A percentile compares a stretch with the other conserved stretches of the same genome.
Conservation (phyloP, 2,113 vertebrate genomes). For the Hystrix brachyura region DNA sequence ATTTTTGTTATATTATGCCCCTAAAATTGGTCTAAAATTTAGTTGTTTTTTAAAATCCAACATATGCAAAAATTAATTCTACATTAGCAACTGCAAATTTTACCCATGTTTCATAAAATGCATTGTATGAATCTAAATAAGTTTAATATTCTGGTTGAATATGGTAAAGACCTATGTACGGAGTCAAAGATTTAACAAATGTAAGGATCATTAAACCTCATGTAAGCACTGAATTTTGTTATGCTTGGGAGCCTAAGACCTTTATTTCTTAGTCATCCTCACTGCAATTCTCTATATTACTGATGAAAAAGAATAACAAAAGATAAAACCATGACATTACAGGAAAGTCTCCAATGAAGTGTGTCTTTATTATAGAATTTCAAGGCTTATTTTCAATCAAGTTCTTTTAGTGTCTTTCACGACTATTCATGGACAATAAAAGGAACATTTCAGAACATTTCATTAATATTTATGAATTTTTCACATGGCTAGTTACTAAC, state of each 20-base stretch:
- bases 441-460: conserved; percentile 79
- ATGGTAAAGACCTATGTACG: neutral
- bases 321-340: conserved; percentile 69
- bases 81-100: neutral
- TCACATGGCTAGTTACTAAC: conserved; percentile 84
- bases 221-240: conserved; percentile 47
- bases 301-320: conserved; percentile 80
- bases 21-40: neutral
- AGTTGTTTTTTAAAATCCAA: neutral
- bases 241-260: neutral
- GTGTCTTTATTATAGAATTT: conserved; percentile 76
- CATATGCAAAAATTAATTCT: neutral
- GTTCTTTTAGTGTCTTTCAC: conserved; percentile 56
- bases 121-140: neutral
- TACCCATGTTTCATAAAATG: neutral
- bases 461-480: conserved; percentile 89
- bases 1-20: neutral
- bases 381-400: conserved; percentile 79
- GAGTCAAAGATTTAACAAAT: conserved; percentile 54
- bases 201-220: conserved; percentile 55
- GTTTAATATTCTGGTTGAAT: neutral
- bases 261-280: conserved; percentile 66
- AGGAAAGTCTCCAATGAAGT: conserved; percentile 70
- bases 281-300: conserved; percentile 21
- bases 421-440: conserved; percentile 79